Evolutionary conservation across 2,888 invertebrate species (phyloP).

Genomic region (Oligia fasciuncula): DNA sequence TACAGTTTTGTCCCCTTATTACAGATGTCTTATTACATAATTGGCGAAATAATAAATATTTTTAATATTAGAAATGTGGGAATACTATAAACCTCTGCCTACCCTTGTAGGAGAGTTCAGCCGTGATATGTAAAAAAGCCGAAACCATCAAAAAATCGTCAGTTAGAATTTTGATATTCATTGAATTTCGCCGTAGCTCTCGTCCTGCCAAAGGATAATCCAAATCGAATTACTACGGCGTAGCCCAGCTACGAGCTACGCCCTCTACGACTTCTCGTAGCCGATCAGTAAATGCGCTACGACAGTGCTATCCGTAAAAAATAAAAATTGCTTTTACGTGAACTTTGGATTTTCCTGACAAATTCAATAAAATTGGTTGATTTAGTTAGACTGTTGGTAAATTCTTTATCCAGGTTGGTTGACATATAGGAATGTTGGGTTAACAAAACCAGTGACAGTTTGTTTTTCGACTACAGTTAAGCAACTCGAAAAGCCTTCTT

Average conservation of each 20-base stretch:
- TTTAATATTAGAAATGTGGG: neutral
- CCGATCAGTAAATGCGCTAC: slow-evolving; percentile 8
- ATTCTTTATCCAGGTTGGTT: neutral
- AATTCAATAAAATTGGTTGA: neutral
- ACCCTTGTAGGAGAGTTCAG: neutral
- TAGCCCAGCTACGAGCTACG: slow-evolving; percentile 38
- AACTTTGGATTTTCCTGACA: neutral
- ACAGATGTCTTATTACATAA: neutral
- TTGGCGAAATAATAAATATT: neutral
- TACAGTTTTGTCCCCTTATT: neutral
- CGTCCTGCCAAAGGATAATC: slow-evolving; percentile 7
- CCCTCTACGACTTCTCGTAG: slow-evolving; percentile 26
- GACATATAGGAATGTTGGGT: neutral
- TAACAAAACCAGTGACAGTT: neutral
- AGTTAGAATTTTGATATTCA: neutral
- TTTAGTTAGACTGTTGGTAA: neutral
- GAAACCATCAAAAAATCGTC: neutral
- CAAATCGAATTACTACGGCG: slow-evolving; percentile 36
- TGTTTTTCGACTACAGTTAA: neutral
- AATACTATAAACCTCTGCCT: neutral
- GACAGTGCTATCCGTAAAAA: neutral
- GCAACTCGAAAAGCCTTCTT: neutral
- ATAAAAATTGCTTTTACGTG: neutral
- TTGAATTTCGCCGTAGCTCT: neutral
- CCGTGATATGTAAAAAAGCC: no score